phyloP scores from a whole-genome alignment of 2,113 vertebrate genomes.

The Phaethon lepturus region DNA sequence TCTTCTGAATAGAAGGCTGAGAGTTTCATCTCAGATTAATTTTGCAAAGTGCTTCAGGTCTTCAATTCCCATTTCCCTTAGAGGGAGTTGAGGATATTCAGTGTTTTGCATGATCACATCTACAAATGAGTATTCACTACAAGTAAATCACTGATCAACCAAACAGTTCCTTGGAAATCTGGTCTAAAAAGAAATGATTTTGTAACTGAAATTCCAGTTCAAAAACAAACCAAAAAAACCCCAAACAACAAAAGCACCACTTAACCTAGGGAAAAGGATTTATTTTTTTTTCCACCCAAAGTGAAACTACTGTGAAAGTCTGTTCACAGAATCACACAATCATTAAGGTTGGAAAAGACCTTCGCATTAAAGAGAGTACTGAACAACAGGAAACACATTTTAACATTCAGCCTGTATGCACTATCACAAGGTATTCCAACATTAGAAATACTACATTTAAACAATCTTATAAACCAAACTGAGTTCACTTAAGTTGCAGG shows the following conservation, averaged over 20 bases:
- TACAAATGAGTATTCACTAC: not conserved
- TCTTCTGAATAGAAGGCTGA: not conserved
- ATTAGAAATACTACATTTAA: not conserved
- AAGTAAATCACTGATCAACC: not conserved
- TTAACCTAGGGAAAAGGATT: not conserved
- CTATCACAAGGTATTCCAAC: not conserved
- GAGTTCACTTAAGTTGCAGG: not conserved
- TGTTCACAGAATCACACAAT: not conserved
- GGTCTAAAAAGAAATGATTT: not conserved
- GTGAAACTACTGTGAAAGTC: not conserved
- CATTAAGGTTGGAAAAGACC: no score
- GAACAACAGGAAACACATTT: not conserved
- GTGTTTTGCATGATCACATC: not conserved
- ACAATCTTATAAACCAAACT: not conserved
- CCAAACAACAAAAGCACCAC: not conserved
- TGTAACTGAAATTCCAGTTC: not conserved
- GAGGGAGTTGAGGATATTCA: not conserved
- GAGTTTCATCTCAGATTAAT: not conserved
- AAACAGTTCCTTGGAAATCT: not conserved
- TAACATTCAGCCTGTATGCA: not conserved
- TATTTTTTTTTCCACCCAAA: not conserved
- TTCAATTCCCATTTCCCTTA: not conserved
- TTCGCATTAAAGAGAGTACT: not conserved
- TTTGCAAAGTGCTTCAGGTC: not conserved
- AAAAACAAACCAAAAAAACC: not conserved